Percentiles rank a stretch among this genome's conserved stretches.
phyloP scores from a whole-genome alignment of 2,888 invertebrate genomes.

The Drosophila lutescens region DNA sequence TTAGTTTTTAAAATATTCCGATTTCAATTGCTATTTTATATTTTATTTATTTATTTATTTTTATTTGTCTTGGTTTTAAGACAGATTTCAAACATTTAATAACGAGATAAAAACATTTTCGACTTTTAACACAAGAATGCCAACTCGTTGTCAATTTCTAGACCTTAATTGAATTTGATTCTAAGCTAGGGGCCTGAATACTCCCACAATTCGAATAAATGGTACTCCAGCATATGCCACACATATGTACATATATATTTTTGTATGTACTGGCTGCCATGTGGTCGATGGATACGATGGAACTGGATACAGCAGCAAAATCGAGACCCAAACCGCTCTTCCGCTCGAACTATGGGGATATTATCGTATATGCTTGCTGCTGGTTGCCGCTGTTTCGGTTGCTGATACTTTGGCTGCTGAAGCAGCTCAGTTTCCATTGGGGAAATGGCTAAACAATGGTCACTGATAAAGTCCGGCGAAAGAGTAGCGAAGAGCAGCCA shows the following conservation, averaged over 20 bases:
- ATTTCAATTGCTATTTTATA: too few species aligned
- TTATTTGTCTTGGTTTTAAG: too few species aligned
- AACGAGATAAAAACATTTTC: neutral
- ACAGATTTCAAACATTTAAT: too few species aligned
- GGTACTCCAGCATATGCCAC: neutral
- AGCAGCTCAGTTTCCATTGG: slow-evolving; percentile 35
- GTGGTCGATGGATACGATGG: neutral
- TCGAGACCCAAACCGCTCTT: neutral
- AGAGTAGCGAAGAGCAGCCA: slow-evolving; percentile 29
- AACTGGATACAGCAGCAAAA: neutral
- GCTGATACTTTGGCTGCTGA: slow-evolving; percentile 6
- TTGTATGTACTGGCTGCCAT: neutral
- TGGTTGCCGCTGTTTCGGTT: slow-evolving; percentile 18
- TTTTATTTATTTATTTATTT: too few species aligned
- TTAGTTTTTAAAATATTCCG: too few species aligned
- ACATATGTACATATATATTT: neutral
- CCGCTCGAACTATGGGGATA: slow-evolving; percentile 5
- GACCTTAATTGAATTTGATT: neutral
- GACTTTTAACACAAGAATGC: neutral
- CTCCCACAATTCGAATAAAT: neutral
- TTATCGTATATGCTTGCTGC: slow-evolving; percentile 5
- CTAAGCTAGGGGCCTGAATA: neutral
- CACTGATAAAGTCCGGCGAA: slow-evolving; percentile 56
- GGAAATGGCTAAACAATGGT: slow-evolving; percentile 54
- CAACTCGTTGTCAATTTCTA: neutral